Conservation (phyloP, 2,797 vertebrate species). For the Rhynchotus rufescens region DNA sequence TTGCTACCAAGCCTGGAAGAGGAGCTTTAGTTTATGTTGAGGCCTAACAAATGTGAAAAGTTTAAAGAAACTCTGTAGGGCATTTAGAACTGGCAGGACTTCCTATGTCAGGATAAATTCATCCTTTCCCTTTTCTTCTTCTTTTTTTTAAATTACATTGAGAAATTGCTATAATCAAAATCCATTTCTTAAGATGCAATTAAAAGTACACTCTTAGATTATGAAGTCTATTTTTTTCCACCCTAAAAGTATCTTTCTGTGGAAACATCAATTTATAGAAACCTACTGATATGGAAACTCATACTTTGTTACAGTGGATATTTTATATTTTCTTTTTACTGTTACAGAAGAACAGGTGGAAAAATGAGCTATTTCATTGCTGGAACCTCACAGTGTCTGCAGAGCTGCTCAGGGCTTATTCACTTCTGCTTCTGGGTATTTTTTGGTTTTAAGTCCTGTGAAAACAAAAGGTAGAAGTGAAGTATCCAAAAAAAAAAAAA, state of each 20-base stretch:
- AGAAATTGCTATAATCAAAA: slow-evolving; percentile 71
- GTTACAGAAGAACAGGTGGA: background rate
- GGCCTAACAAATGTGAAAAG: slow-evolving; percentile 74
- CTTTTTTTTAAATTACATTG: slow-evolving; percentile 67
- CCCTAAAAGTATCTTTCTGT: slow-evolving; percentile 51
- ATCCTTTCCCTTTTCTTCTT: slow-evolving; percentile 55
- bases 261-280: slow-evolving; percentile 45
- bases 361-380: background rate
- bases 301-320: background rate
- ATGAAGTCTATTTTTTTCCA: slow-evolving; percentile 6
- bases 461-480: background rate
- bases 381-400: background rate
- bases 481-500: background rate
- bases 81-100: slow-evolving; percentile 72
- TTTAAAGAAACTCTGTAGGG: slow-evolving; percentile 68
- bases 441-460: background rate
- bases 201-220: slow-evolving; percentile 56
- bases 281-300: background rate
- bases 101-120: slow-evolving; percentile 69
- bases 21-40: slow-evolving; percentile 90
- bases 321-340: background rate
- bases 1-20: slow-evolving; percentile 91
- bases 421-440: background rate
- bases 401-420: background rate
- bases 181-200: slow-evolving; percentile 62